A percentile compares a stretch with the other conserved stretches of the same genome.
These are phyloP conservation scores for Calidris pygmaea DNA, from an alignment of 2,113 vertebrate genomes.

Conservation along the genomic window DNA sequence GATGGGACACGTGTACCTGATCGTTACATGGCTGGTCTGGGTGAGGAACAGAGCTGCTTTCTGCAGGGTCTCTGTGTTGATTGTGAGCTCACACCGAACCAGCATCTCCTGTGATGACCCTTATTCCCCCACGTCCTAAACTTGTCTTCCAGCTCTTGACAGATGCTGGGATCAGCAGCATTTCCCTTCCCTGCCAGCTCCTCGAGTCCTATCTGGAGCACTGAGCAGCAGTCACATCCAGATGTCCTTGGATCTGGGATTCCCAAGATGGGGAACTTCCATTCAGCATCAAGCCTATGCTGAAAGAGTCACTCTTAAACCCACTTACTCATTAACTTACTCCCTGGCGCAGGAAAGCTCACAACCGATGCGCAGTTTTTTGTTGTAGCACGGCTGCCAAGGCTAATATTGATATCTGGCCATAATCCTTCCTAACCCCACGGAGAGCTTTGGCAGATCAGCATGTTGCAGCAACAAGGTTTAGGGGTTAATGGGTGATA, in stretches of 20 bases:
- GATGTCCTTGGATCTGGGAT: background rate
- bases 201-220: background rate
- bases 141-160: background rate
- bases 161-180: background rate
- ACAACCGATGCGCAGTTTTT: background rate
- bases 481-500: background rate
- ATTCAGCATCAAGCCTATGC: background rate
- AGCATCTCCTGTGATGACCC: background rate
- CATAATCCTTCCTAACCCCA: background rate
- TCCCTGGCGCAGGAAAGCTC: background rate
- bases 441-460: background rate
- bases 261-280: background rate
- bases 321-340: background rate
- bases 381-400: background rate
- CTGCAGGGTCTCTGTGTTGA: background rate
- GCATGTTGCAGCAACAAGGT: background rate
- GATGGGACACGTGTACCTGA: background rate
- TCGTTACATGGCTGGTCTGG: background rate
- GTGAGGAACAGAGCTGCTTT: background rate
- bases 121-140: background rate
- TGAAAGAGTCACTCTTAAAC: background rate
- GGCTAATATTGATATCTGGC: background rate
- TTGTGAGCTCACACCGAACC: background rate
- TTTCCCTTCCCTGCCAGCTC: background rate
- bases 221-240: accelerated